Evolutionary conservation across 2,888 invertebrate species (phyloP), one percentile per base, ranked within the genome.

Genomic region (Leptopilina myrica): DNA sequence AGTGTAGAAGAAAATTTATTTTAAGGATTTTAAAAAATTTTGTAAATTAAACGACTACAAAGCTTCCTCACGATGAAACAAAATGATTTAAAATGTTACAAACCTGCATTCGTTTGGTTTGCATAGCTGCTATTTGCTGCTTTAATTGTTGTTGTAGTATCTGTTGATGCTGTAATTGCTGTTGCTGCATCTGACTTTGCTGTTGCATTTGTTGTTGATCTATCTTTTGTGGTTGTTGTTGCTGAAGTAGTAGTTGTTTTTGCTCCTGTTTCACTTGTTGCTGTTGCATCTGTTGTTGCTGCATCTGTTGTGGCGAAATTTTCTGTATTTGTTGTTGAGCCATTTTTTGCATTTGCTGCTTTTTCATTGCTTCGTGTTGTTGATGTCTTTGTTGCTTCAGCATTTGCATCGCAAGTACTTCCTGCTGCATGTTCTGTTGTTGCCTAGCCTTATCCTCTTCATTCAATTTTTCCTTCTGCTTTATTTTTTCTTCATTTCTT

Each of bases 311-410:
- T 64, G 85, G 84, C 26, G 81, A 79, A 62, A 84, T 78, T 64
- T 82, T 62, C 8, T 62, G 62, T 15, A 62, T 20, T 20, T 62
- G 62, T 8, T 84, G 85, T 67, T 87, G 86, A 3, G 86, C 81
- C 64, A 88, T 66, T 80, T 88, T 88, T 75, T 88, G 86, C 59
- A 86, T 20, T 26, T 88, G 88, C 56, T 89, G 90, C 43, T 86
- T 88, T 20, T 85, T 85, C 87, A 87, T 88, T 6, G 89, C 91
- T 53, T 90, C 90, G 69, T 90, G 90, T 12, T 91, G 91, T 65
- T 90, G 90, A 14, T 87, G 79, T 33, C 89, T 84, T 77, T 91
- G 91, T 78, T 91, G 90, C 76, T 90, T 90, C 15, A 91, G 78
- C 59, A 91, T 83, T 64, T 90, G 88, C 81, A 88, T 79, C 0